Base-by-base conservation (phyloP, 1,140 invertebrate species). In the Frieseomelitta varia region DNA sequence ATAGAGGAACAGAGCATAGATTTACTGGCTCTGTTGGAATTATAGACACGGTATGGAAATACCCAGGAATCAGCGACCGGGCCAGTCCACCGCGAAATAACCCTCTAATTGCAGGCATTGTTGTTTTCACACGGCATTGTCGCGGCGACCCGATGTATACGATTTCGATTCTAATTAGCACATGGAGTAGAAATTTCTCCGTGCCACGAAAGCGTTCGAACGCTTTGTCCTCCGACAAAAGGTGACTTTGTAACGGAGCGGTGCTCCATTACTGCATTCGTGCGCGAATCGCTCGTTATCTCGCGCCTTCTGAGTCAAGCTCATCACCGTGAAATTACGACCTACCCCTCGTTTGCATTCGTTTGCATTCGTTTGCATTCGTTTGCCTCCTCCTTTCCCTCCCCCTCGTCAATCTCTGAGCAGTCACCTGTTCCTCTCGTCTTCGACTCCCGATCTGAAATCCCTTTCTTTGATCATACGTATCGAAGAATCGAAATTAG, bases 161-260 rank as follows among this genome's bases (percentile, higher is more conserved):
- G 61, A 63, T 65, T 73, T 73, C 69, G 27, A 61, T 81, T 81
- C n/a, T 73, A 81, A 81, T 81, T 81, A 73, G 34, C 39, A 30
- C 72, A 63, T 47, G 6, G 8, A 47, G 65, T 68, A 76, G 39
- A 68, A 82, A 81, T 81, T 81, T 81, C 79, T 73, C 79, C 69
- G 2, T 2, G 39, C 56, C 56, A 27, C 69, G 79, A 81, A 81
- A 81, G 79, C 69, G 69, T 73, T 53, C n/a, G 27, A 27, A 53
- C 69, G 19, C 39, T 47, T 47, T 47, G 39, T 51, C 73, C 55
- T 34, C 61, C 27, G 21, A 34, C 56, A 12, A 58, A n/a, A 68
- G 47, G 63, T 53, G 63, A 67, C 39, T n/a, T 39, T 21, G 47
- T 34, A 53, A 47, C 74, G 61, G 19, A 27, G 63, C 55, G 68